Conservation (phyloP, 2,113 vertebrate genomes). For the Seriola quinqueradiata region DNA sequence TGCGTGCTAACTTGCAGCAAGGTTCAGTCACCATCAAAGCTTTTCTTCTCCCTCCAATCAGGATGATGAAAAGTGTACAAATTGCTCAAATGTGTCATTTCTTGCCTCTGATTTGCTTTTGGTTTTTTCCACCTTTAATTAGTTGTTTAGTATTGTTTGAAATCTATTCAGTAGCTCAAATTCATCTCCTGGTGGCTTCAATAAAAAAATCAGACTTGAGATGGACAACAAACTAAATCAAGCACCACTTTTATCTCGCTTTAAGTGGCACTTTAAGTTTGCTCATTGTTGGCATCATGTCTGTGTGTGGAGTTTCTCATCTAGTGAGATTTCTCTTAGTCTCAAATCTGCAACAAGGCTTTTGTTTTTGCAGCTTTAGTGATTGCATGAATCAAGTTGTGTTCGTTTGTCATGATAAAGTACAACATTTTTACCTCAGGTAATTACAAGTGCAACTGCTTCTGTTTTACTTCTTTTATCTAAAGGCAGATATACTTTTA, state of each 20-base stretch:
- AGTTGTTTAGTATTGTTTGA: slow-evolving; percentile 16
- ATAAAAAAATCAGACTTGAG: slow-evolving; percentile 24
- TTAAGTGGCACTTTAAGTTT: slow-evolving; percentile 32
- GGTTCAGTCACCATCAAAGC: slow-evolving; percentile 8
- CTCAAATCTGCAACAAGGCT: background rate
- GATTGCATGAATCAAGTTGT: slow-evolving; percentile 23
- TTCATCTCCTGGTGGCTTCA: background rate
- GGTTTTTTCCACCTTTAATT: slow-evolving; percentile 28
- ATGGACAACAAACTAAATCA: slow-evolving; percentile 41
- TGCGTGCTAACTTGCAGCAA: background rate
- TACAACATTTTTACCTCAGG: background rate
- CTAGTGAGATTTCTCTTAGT: slow-evolving; percentile 1
- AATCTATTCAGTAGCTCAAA: background rate
- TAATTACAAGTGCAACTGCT: slow-evolving; percentile 38
- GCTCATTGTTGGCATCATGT: slow-evolving; percentile 33
- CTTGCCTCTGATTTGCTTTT: slow-evolving; percentile 25
- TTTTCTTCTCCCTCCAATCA: slow-evolving; percentile 26
- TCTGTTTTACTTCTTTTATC: slow-evolving; percentile 9
- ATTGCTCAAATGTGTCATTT: slow-evolving; percentile 38
- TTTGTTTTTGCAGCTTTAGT: slow-evolving; percentile 21
- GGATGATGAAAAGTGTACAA: slow-evolving; percentile 28
- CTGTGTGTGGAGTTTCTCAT: slow-evolving; percentile 4
- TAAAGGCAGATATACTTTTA: background rate
- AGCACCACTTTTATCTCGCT: slow-evolving; percentile 30
- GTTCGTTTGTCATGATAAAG: slow-evolving; percentile 35